Percentiles rank a stretch among this genome's conserved stretches.
These are phyloP conservation scores for Charina bottae DNA, from an alignment of 2,113 vertebrate species.

Conservation along the genomic window DNA sequence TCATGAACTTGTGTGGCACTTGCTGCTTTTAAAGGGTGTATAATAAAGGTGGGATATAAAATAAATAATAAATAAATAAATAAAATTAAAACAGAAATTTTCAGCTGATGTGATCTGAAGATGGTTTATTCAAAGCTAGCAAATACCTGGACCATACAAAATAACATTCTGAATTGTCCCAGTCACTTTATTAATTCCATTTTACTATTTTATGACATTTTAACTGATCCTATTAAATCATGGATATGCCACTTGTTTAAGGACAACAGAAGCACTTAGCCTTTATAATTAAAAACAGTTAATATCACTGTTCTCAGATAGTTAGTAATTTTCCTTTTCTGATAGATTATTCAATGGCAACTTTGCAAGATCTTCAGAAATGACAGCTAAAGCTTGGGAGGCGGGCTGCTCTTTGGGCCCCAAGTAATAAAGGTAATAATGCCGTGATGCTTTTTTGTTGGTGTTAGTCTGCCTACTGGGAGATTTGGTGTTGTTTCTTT, in stretches of 20 bases:
- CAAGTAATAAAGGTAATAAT: not conserved
- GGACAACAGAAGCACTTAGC: not conserved
- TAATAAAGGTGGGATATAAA: no score
- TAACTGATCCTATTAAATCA: not conserved
- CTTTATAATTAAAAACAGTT: not conserved
- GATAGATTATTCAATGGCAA: not conserved
- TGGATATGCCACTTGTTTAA: not conserved
- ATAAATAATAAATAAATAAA: no score
- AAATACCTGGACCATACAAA: not conserved
- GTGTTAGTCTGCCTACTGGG: not conserved
- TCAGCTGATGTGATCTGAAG: not conserved
- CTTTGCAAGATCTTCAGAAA: not conserved
- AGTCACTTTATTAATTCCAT: not conserved
- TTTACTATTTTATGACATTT: not conserved
- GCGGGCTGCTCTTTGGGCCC: not conserved
- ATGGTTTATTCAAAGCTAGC: not conserved
- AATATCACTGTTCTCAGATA: not conserved
- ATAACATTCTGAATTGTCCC: not conserved
- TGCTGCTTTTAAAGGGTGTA: not conserved
- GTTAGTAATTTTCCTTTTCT: not conserved
- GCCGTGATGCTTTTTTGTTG: not conserved
- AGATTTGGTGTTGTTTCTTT: not conserved
- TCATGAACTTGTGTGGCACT: not conserved
- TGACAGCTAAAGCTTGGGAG: not conserved
- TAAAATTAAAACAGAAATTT: no score